These are phyloP conservation scores for Harlomillsia oculata DNA, from an alignment of 1,140 invertebrate genomes.

Conservation along the genomic window DNA sequence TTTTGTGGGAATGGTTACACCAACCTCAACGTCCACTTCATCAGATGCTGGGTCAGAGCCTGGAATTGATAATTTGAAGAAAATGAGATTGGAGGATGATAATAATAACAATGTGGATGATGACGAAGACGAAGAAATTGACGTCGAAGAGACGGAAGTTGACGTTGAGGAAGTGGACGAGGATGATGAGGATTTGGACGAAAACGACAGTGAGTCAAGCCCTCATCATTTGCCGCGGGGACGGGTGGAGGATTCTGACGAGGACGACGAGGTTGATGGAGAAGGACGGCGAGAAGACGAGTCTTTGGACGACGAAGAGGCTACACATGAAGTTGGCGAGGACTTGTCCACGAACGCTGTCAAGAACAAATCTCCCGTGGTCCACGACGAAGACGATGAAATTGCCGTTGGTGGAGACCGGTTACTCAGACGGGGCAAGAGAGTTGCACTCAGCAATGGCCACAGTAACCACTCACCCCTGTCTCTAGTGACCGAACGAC, in stretches of 20 bases:
- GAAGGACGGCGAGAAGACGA: no score
- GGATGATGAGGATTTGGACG: slow-evolving; percentile 23
- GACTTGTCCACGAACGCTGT: no score
- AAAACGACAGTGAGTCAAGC: slow-evolving; percentile 10
- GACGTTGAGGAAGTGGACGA: slow-evolving; percentile 27
- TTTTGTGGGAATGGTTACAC: slow-evolving; percentile 84
- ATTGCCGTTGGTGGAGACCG: no score
- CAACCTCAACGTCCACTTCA: slow-evolving; percentile 22
- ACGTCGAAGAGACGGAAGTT: slow-evolving; percentile 27
- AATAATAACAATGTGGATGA: slow-evolving; percentile 35
- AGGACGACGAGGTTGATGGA: slow-evolving; percentile 6
- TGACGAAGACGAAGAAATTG: slow-evolving; percentile 37
- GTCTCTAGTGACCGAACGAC: no score
- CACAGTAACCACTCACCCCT: no score
- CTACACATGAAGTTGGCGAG: no score
- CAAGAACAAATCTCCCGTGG: no score
- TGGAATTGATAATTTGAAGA: slow-evolving; percentile 24
- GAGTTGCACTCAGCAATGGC: no score
- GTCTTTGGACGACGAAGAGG: no score
- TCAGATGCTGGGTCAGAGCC: slow-evolving; percentile 20
- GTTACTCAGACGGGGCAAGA: no score
- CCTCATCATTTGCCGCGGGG: no score
- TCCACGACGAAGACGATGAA: no score
- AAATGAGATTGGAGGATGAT: slow-evolving; percentile 33
- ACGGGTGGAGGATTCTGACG: slow-evolving; percentile 1